These are phyloP conservation scores for Phenganax marumi DNA, from an alignment of 92 coral and sea anemone genomes.

Conservation along the genomic window DNA sequence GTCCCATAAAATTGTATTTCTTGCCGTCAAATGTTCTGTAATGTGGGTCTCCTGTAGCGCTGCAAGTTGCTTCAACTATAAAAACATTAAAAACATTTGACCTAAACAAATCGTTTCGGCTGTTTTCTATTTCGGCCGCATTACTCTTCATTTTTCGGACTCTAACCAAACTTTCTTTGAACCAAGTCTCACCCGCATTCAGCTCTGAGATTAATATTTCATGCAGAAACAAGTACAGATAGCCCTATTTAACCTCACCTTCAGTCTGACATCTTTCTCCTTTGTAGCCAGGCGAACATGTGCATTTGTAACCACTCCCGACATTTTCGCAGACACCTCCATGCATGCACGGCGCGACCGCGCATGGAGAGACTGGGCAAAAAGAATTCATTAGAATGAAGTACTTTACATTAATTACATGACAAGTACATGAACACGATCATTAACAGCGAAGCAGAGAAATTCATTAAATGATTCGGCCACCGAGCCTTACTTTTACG, in stretches of 20 bases:
- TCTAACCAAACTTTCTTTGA: background rate
- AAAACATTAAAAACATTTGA: background rate
- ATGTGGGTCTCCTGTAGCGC: conserved; percentile 33
- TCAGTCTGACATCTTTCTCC: conserved; percentile 22
- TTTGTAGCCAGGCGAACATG: conserved; percentile 14
- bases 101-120: background rate
- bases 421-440: background rate
- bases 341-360: conserved; percentile 32
- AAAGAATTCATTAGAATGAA: background rate
- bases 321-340: conserved; percentile 27
- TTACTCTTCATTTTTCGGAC: background rate
- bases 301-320: conserved; percentile 12
- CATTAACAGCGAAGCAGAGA: background rate
- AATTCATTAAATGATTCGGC: no score
- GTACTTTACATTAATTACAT: background rate
- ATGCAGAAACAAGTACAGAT: background rate
- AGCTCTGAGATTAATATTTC: background rate
- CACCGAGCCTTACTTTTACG: no score
- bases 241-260: conserved; percentile 1
- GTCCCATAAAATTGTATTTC: conserved; percentile 17
- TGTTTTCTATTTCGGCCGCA: background rate
- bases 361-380: conserved; percentile 28
- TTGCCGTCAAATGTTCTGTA: conserved; percentile 23
- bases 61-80: conserved; percentile 13
- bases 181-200: background rate